phyloP scores from a whole-genome alignment of 2,113 vertebrate genomes.

The Amia ocellicauda region DNA sequence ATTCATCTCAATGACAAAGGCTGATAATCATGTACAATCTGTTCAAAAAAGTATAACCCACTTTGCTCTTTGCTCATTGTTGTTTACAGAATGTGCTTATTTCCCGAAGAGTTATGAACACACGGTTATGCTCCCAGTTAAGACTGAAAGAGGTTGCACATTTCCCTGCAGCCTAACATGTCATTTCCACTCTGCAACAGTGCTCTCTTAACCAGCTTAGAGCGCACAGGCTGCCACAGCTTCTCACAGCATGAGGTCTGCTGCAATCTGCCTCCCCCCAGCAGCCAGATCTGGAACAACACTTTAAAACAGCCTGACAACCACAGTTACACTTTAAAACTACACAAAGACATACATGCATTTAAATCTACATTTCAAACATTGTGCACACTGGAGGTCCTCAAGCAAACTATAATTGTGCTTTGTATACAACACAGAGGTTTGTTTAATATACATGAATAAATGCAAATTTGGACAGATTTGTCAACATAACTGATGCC shows the following conservation, averaged over 20 bases:
- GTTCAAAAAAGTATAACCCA: too few relatives aligned
- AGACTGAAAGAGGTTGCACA: background rate
- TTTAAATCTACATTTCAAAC: too few relatives aligned
- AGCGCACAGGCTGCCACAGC: background rate
- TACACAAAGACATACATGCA: too few relatives aligned
- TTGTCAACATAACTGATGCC: too few relatives aligned
- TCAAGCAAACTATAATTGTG: too few relatives aligned
- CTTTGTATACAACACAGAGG: too few relatives aligned
- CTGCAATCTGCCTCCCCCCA: background rate
- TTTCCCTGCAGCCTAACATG: background rate
- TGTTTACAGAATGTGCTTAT: background rate
- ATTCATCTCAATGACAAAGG: too few relatives aligned
- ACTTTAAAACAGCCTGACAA: background rate
- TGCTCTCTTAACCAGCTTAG: background rate
- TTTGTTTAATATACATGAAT: too few relatives aligned
- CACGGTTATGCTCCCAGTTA: background rate
- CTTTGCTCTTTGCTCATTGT: background rate
- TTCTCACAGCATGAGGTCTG: background rate
- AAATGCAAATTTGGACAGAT: too few relatives aligned
- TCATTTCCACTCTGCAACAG: constrained; percentile 1
- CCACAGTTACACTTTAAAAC: background rate
- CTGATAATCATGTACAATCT: too few relatives aligned
- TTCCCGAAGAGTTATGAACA: background rate
- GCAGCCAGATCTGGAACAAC: background rate
- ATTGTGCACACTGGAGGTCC: too few relatives aligned